Evolutionary conservation across 2,797 vertebrate species (phyloP).

Genomic region (Thripadectes ignobilis): DNA sequence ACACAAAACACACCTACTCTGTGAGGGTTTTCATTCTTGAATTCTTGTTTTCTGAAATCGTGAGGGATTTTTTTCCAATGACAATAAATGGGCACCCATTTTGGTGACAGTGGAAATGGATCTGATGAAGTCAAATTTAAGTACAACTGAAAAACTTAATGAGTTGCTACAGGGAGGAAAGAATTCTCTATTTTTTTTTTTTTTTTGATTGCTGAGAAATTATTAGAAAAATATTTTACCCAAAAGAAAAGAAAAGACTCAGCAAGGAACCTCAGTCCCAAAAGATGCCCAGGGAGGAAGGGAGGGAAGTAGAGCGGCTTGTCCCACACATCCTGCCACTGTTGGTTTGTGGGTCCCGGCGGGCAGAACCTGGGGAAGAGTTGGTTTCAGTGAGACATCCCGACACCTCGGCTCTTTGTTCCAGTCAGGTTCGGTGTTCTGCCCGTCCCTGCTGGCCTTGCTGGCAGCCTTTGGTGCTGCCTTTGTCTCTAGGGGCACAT

Average conservation of each 20-base stretch:
- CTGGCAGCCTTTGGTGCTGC: neutral
- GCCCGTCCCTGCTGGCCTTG: neutral
- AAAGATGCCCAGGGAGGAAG: neutral
- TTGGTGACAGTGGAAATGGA: neutral
- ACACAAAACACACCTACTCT: neutral
- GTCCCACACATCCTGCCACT: fast-evolving
- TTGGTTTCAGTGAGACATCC: neutral
- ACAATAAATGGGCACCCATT: neutral
- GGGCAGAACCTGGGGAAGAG: fast-evolving
- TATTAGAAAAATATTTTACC: neutral
- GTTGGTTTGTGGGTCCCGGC: fast-evolving
- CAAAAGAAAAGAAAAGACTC: neutral
- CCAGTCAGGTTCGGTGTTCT: neutral
- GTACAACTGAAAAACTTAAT: neutral
- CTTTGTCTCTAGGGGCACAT: slow-evolving; percentile 14
- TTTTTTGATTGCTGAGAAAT: neutral
- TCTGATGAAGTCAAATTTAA: neutral
- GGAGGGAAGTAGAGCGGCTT: neutral
- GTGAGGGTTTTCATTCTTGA: neutral
- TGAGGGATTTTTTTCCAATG: neutral
- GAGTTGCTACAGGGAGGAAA: neutral
- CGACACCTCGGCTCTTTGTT: slow-evolving; percentile 1
- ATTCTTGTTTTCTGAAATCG: neutral
- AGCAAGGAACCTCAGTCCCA: fast-evolving
- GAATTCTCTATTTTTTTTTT: neutral